These are phyloP conservation scores for Phyllotis vaccarum DNA, from an alignment of 2,797 vertebrate species.

Conservation along the genomic window DNA sequence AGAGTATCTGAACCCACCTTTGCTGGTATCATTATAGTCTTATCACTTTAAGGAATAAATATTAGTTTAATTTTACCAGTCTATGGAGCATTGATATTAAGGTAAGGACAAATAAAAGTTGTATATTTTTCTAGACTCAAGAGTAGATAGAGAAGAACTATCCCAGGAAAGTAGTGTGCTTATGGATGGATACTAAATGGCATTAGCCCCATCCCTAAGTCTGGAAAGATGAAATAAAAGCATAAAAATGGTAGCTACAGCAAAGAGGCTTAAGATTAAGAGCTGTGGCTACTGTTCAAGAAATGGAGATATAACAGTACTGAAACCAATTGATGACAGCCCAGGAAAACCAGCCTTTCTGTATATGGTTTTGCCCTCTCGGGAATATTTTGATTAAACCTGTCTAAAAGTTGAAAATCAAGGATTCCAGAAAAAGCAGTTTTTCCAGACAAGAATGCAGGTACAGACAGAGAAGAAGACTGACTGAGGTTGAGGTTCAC, in stretches of 20 bases:
- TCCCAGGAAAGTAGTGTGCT: background rate
- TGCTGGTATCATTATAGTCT: background rate
- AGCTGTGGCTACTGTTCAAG: background rate
- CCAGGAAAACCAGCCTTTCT: background rate
- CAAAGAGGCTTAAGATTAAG: background rate
- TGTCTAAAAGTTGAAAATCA: background rate
- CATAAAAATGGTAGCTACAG: background rate
- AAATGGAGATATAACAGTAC: fast-evolving
- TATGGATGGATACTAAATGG: fast-evolving
- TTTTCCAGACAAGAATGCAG: background rate
- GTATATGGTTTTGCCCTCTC: background rate
- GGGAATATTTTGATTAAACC: background rate
- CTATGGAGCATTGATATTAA: background rate
- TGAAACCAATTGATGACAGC: background rate
- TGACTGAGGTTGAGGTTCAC: background rate
- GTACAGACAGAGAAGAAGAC: too few relatives aligned
- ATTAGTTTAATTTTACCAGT: background rate
- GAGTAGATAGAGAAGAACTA: background rate
- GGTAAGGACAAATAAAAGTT: background rate
- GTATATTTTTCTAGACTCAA: background rate
- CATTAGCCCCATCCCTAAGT: too few relatives aligned
- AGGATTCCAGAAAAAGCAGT: background rate
- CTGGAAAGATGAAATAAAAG: background rate
- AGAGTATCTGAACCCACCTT: background rate
- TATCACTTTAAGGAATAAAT: background rate